Evolutionary conservation across 1,140 invertebrate species (phyloP).

Genomic region (Neuroterus valhalla): DNA sequence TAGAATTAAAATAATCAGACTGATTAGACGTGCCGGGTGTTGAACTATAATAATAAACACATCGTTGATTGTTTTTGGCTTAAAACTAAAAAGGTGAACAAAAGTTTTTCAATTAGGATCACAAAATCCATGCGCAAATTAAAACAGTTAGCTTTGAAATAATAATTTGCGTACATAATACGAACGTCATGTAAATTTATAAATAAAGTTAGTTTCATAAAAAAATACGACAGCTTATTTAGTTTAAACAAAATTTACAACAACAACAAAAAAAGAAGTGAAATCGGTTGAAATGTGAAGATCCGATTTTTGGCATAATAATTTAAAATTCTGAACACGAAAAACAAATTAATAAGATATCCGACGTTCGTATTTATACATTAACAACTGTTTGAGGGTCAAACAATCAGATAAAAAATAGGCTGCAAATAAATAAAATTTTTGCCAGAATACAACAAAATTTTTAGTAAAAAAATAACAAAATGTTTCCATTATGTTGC

Average conservation of each 20-base stretch:
- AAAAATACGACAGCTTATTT: background rate
- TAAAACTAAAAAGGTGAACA: background rate
- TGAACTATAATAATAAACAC: too few species aligned
- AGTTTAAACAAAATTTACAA: too few species aligned
- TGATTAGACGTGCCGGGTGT: too few species aligned
- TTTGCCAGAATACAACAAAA: background rate
- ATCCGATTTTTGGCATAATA: too few species aligned
- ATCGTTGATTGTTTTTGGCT: background rate
- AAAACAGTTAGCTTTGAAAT: background rate
- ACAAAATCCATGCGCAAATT: conserved; percentile 3
- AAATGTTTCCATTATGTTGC: background rate
- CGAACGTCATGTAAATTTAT: background rate
- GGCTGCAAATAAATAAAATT: background rate
- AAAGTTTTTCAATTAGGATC: background rate
- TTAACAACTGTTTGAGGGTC: background rate
- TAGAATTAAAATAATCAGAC: too few species aligned
- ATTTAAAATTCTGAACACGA: background rate
- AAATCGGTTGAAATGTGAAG: too few species aligned
- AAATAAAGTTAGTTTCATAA: background rate
- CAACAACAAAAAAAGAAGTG: too few species aligned
- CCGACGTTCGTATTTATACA: conserved; percentile 4
- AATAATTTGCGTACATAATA: conserved; percentile 4
- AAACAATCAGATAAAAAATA: background rate
- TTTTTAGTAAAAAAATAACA: background rate
- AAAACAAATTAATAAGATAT: background rate